These are phyloP conservation scores for Felis catus DNA, from an alignment of 2,113 vertebrate species.

Conservation along the genomic window DNA sequence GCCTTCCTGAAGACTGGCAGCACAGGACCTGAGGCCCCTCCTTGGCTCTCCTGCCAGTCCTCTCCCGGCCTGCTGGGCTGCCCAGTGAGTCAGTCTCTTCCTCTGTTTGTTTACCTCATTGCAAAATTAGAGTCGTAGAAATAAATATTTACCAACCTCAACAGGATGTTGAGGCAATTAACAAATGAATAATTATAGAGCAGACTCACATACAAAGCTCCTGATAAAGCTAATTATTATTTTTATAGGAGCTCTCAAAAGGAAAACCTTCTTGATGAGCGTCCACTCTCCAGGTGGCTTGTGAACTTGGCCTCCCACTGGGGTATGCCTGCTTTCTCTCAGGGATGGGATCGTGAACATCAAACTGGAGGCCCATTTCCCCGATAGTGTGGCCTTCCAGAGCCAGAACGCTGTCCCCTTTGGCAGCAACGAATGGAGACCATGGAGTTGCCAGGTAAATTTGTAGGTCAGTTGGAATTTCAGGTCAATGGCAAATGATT, in stretches of 20 bases:
- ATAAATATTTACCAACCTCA: neutral
- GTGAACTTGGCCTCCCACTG: neutral
- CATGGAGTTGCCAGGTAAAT: neutral
- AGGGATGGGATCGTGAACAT: neutral
- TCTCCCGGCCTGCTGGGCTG: neutral
- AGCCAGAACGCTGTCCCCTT: neutral
- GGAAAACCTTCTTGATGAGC: neutral
- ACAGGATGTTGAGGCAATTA: constrained; percentile 37
- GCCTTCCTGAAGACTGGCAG: neutral
- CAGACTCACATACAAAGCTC: neutral
- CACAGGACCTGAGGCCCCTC: rapidly evolving
- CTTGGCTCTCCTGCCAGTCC: neutral
- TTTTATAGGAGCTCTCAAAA: neutral
- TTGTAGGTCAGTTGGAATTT: neutral
- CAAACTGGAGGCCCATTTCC: neutral
- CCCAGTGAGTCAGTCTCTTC: neutral
- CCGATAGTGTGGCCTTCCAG: neutral
- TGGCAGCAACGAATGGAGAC: neutral
- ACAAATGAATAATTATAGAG: constrained; percentile 32
- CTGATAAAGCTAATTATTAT: constrained; percentile 18
- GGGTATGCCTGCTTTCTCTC: neutral
- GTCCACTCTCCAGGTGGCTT: neutral
- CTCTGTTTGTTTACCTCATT: neutral
- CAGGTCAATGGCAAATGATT: neutral
- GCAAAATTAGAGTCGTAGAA: neutral